phyloP scores from a whole-genome alignment of 2,113 vertebrate genomes.

The Takifugu bimaculatus region DNA sequence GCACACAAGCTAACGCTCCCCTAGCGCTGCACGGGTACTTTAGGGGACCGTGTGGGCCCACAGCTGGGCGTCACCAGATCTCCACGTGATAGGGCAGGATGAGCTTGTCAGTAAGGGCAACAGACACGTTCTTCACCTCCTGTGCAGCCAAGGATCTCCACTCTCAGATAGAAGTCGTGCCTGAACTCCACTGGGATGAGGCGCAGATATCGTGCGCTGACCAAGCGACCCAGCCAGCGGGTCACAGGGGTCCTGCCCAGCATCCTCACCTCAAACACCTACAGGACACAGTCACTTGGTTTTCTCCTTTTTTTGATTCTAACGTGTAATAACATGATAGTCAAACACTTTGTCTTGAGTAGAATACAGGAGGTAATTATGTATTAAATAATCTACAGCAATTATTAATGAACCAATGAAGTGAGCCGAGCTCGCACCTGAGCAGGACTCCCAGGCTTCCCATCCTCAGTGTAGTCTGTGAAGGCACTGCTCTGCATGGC shows the following conservation, averaged over 20 bases:
- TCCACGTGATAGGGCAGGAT: conserved; percentile 10
- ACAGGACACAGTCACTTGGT: neutral
- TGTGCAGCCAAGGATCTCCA: conserved; percentile 77
- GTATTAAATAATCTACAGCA: too few relatives aligned
- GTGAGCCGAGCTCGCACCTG: conserved; percentile 58
- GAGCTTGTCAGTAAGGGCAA: neutral
- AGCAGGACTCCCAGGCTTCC: conserved; percentile 23
- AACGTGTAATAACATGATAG: neutral
- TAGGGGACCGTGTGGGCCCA: conserved; percentile 32
- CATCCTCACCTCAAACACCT: conserved; percentile 78
- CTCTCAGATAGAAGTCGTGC: conserved; percentile 75
- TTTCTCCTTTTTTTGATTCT: neutral
- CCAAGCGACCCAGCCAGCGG: conserved; percentile 64
- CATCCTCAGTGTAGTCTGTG: conserved; percentile 64
- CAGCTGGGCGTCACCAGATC: conserved; percentile 65
- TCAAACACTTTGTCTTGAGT: neutral
- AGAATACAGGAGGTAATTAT: neutral
- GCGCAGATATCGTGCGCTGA: conserved; percentile 75
- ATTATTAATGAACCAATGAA: too few relatives aligned
- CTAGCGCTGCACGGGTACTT: conserved; percentile 48
- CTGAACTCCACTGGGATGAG: conserved; percentile 75
- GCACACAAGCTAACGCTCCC: conserved; percentile 64
- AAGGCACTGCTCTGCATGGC: conserved; percentile 67
- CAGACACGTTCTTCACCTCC: conserved; percentile 56
- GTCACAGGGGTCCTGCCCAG: conserved; percentile 70